A percentile compares a stretch with the other conserved stretches of the same genome.
These are phyloP conservation scores for Helicolenus hilgendorfi DNA, from an alignment of 2,797 vertebrate genomes.

Conservation along the genomic window DNA sequence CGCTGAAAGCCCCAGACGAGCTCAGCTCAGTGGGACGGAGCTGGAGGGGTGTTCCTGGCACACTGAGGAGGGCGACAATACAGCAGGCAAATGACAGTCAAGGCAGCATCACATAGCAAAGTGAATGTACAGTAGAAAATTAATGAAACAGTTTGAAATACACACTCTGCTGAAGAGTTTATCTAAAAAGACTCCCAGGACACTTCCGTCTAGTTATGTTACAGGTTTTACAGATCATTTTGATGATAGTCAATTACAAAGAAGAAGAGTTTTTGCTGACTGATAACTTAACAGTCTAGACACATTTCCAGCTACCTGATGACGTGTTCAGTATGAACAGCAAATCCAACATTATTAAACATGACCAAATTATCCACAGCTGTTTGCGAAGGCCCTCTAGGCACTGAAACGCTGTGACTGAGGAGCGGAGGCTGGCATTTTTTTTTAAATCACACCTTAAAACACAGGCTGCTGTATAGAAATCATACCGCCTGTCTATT, in stretches of 20 bases:
- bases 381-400: neutral
- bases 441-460: neutral
- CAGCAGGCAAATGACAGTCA: constrained; percentile 3
- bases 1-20: neutral
- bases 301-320: neutral
- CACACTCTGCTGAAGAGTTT: neutral
- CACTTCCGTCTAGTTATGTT: neutral
- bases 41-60: neutral
- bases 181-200: neutral
- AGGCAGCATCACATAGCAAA: constrained; percentile 4
- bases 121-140: neutral
- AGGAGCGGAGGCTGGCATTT: neutral
- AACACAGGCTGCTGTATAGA: neutral
- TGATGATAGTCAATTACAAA: neutral
- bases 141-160: neutral
- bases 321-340: neutral
- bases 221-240: neutral
- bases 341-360: neutral
- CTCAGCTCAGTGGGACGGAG: neutral
- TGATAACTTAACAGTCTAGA: neutral
- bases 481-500: neutral
- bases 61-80: neutral
- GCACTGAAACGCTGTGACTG: neutral
- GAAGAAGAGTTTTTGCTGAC: neutral
- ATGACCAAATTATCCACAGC: neutral